phyloP scores from a whole-genome alignment of 2,888 invertebrate genomes.

The Napeogenes inachia region DNA sequence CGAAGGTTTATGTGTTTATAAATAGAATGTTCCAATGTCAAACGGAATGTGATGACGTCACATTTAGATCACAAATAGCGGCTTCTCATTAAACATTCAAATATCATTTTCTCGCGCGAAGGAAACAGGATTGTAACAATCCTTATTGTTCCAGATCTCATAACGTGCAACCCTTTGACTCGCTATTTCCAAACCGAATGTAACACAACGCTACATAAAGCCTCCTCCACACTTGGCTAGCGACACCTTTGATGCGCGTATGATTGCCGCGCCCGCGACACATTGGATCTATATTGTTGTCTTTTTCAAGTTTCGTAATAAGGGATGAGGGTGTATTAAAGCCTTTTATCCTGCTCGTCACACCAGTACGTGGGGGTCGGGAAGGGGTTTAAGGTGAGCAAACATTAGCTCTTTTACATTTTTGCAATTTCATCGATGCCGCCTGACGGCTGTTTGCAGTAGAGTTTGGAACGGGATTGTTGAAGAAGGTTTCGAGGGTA shows the following conservation, averaged over 20 bases:
- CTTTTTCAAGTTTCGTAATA: slow-evolving; percentile 79
- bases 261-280: slow-evolving; percentile 77
- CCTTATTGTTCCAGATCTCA: slow-evolving; percentile 74
- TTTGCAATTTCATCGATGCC: slow-evolving; percentile 76
- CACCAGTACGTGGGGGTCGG: slow-evolving; percentile 69
- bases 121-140: slow-evolving; percentile 74
- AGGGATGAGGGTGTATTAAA: slow-evolving; percentile 79
- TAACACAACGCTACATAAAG: slow-evolving; percentile 66
- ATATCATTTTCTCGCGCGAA: slow-evolving; percentile 67
- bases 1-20: neutral
- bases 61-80: slow-evolving; percentile 51
- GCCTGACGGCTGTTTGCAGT: slow-evolving; percentile 68
- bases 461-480: slow-evolving; percentile 44
- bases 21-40: slow-evolving; percentile 15
- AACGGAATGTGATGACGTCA: slow-evolving; percentile 31
- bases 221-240: slow-evolving; percentile 70
- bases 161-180: slow-evolving; percentile 74
- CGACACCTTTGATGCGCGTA: slow-evolving; percentile 76
- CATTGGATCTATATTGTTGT: slow-evolving; percentile 78
- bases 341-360: slow-evolving; percentile 78
- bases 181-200: slow-evolving; percentile 45
- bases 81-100: slow-evolving; percentile 72
- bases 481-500: slow-evolving; percentile 46
- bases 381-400: slow-evolving; percentile 77
- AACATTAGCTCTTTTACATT: slow-evolving; percentile 78